phyloP scores from a whole-genome alignment of 2,888 invertebrate species.

The Caenorhabditis sinica region DNA sequence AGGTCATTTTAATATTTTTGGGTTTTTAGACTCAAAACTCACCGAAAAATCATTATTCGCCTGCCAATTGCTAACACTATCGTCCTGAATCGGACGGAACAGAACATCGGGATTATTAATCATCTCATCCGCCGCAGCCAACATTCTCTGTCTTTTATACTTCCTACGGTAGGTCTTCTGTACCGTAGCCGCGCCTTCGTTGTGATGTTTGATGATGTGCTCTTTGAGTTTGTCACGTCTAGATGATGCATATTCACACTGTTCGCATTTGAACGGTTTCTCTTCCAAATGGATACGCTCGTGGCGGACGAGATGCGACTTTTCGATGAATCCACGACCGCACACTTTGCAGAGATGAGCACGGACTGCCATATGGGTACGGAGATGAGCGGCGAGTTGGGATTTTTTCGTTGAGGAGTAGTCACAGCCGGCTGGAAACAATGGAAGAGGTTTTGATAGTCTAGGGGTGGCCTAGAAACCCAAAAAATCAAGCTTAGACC shows the following conservation, averaged over 20 bases:
- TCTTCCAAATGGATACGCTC: conserved; percentile 87
- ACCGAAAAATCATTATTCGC: conserved; percentile 54
- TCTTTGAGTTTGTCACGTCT: conserved; percentile 88
- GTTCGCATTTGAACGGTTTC: conserved; percentile 87
- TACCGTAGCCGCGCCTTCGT: conserved; percentile 77
- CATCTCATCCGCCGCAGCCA: conserved; percentile 71
- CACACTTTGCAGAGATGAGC: conserved; percentile 65
- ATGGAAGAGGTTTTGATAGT: no score
- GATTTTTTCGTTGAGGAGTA: conserved; percentile 36
- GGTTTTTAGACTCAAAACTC: no score
- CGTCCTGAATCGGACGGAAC: conserved; percentile 70
- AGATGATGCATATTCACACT: conserved; percentile 88
- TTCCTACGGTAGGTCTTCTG: conserved; percentile 90
- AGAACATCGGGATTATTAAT: conserved; percentile 57
- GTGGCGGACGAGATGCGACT: conserved; percentile 88
- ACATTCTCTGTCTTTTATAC: conserved; percentile 80
- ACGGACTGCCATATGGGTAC: conserved; percentile 34
- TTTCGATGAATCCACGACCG: conserved; percentile 88
- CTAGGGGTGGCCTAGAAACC: conserved; percentile 85
- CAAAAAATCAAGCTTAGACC: no score
- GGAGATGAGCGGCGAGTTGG: conserved; percentile 18
- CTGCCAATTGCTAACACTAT: conserved; percentile 67
- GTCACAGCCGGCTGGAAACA: conserved; percentile 24
- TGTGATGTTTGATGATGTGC: conserved; percentile 85
- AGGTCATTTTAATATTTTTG: not conserved